Conservation (phyloP, 2,888 invertebrate species). For the Panorpa germanica region DNA sequence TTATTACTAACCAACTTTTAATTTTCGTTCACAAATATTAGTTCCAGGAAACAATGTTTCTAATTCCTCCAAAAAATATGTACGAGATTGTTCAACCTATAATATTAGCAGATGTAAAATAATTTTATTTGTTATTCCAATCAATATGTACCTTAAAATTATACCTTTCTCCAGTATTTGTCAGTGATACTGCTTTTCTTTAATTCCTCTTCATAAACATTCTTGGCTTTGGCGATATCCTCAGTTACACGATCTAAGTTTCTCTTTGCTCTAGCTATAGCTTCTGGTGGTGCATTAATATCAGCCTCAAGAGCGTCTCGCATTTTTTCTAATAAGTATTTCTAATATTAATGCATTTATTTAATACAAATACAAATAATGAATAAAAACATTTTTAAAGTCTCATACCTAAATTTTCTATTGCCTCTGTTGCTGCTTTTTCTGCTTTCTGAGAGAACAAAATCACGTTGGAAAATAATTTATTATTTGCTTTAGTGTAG, state of each 20-base stretch:
- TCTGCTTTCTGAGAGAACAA: too few species aligned
- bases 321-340: slow-evolving; percentile 19
- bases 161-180: slow-evolving; percentile 66
- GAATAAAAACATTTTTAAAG: too few species aligned
- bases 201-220: slow-evolving; percentile 32
- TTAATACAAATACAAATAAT: too few species aligned
- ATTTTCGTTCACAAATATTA: slow-evolving; percentile 42
- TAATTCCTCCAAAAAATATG: slow-evolving; percentile 41
- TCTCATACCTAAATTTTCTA: too few species aligned
- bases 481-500: too few species aligned
- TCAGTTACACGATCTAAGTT: slow-evolving; percentile 33
- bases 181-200: slow-evolving; percentile 44
- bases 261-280: slow-evolving; percentile 28
- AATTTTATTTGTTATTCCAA: slow-evolving; percentile 17
- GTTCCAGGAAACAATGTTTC: slow-evolving; percentile 54
- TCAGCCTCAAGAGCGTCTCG: slow-evolving; percentile 22
- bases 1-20: too few species aligned
- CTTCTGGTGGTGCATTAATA: slow-evolving; percentile 19
- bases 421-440: too few species aligned
- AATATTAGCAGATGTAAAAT: slow-evolving; percentile 7
- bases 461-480: too few species aligned
- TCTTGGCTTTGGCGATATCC: slow-evolving; percentile 39
- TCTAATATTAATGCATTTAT: too few species aligned
- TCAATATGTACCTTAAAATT: slow-evolving; percentile 23
- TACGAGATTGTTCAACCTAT: slow-evolving; percentile 30